Conservation (phyloP, 2,113 vertebrate genomes). For the Pituophis catenifer region DNA sequence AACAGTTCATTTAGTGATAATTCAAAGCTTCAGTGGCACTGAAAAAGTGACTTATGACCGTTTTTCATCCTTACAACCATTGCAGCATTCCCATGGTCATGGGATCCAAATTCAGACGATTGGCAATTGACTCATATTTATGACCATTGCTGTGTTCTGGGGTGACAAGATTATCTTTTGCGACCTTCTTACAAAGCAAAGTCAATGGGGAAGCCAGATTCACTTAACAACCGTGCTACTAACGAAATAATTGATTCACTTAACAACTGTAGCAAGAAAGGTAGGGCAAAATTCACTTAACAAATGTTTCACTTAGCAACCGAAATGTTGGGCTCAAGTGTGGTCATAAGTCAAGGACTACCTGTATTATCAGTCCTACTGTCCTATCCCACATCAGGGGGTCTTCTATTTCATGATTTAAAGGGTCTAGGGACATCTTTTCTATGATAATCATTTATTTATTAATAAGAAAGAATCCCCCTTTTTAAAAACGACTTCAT, state of each 20-base stretch:
- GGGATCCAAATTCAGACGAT: background rate
- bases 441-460: background rate
- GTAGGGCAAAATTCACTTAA: background rate
- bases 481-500: no score
- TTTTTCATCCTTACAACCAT: background rate
- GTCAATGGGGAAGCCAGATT: background rate
- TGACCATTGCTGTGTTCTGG: background rate
- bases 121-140: background rate
- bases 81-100: background rate
- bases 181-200: background rate
- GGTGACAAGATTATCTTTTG: background rate
- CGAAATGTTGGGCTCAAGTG: background rate
- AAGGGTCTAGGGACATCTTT: background rate
- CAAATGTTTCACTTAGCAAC: background rate
- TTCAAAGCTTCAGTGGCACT: background rate
- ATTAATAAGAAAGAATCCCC: background rate
- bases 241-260: background rate
- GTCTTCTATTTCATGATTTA: background rate
- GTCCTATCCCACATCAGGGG: background rate
- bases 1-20: background rate
- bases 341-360: background rate
- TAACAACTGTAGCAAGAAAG: background rate
- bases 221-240: background rate
- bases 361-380: background rate
- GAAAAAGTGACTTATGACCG: background rate